Evolutionary conservation across 2,113 vertebrate genomes (phyloP), one percentile per base, ranked within the genome.

Genomic region (Cariama cristata): DNA sequence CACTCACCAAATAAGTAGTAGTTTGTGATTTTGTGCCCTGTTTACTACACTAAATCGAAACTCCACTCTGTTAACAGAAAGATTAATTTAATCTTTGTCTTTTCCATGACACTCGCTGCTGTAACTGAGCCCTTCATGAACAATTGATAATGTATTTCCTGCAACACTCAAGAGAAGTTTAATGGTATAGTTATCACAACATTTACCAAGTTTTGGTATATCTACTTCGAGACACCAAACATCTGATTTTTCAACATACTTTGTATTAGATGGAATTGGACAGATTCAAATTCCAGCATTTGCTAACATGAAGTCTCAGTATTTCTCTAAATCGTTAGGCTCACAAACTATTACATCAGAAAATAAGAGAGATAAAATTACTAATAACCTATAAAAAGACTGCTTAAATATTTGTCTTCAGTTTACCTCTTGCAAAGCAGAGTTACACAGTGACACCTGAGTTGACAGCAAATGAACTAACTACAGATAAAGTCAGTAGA

Each of bases 231-330:
- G 62, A 60, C 0, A 0, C 7, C 11, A 84, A 86, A 4, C 8
- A 75, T 38, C 14, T 55, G 14, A 33, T 50, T 92, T 80, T 87
- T 60, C 14, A 27, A 7, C 28, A 4, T 12, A 30, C 2, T 14
- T 72, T 79, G 9, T 23, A 53, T 21, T 33, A 69, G 14, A 38
- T n/a, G 9, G n/a, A 71, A 63, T 22, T 38, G 11, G 60, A 67
- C 14, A 81, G 18, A 62, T 10, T 81, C 19, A 55, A 71, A 72
- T 40, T 59, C 44, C 5, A 50, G 4, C 11, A 32, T 30, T 60
- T 77, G 13, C 1, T 83, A 52, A 40, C 1, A 8, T 0, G 1
- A 49, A 58, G 22, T 58, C 12, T 53, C 20, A 59, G 17, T n/a
- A 10, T 45, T 47, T 32, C 26, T 38, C 35, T 60, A 63, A 58